These are phyloP conservation scores for Bradypus variegatus DNA, from an alignment of 2,797 vertebrate species.

Conservation along the genomic window DNA sequence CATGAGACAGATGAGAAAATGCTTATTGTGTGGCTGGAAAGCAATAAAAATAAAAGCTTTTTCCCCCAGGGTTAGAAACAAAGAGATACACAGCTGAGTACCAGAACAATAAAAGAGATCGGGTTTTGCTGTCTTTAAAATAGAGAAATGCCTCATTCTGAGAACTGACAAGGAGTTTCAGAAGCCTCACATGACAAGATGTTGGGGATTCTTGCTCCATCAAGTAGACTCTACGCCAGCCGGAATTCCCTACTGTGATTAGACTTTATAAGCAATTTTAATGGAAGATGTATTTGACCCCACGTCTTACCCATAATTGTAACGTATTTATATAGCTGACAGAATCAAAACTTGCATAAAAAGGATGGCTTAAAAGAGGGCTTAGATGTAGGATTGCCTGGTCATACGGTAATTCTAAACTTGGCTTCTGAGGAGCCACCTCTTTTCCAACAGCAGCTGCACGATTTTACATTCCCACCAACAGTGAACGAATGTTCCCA, in stretches of 20 bases:
- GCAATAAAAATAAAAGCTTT: accelerated
- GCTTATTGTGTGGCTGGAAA: not conserved
- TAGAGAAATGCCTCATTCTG: not conserved
- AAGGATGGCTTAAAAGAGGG: not conserved
- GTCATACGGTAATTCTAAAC: too few species aligned
- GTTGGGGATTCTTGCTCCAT: not conserved
- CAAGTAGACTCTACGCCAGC: not conserved
- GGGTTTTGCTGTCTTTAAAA: not conserved
- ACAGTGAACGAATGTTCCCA: too few species aligned
- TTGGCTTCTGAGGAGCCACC: too few species aligned
- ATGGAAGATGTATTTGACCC: not conserved
- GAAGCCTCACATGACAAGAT: not conserved
- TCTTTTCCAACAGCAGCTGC: too few species aligned
- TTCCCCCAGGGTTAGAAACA: too few species aligned
- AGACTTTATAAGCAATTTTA: not conserved
- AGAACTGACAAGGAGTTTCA: too few species aligned
- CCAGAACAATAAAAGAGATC: not conserved
- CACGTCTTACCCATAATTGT: not conserved
- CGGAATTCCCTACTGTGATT: not conserved
- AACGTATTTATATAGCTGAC: not conserved
- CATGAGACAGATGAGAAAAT: not conserved
- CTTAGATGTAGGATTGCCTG: not conserved
- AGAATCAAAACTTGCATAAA: not conserved
- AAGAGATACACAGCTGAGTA: not conserved
- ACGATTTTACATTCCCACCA: too few species aligned